Conservation (phyloP, 1,140 invertebrate genomes). For the Philotrypesis tridentata region DNA sequence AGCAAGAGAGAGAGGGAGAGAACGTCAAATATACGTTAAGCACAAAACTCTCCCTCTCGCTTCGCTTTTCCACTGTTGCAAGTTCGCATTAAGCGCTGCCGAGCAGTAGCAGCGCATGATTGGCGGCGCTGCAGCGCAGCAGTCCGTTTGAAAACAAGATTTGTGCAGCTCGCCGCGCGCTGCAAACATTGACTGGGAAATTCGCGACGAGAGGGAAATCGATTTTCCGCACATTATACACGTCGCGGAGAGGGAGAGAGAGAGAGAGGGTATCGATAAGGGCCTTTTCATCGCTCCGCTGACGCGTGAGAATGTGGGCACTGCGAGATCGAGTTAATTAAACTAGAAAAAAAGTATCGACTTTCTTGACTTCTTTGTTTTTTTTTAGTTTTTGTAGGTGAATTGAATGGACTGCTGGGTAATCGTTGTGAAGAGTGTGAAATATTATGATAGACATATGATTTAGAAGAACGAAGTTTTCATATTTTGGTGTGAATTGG, state of each 20-base stretch:
- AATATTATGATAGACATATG: too few species aligned
- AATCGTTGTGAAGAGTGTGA: too few species aligned
- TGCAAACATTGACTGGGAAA: conserved; percentile 18
- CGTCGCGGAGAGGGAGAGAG: too few species aligned
- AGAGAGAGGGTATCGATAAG: neutral
- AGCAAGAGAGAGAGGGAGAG: too few species aligned
- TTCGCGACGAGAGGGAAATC: neutral
- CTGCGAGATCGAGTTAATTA: conserved; percentile 8
- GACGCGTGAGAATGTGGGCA: neutral
- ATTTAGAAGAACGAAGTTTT: too few species aligned
- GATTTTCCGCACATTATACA: neutral
- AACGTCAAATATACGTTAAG: neutral
- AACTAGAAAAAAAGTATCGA: neutral
- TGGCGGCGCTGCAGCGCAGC: too few species aligned
- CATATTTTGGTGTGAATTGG: too few species aligned
- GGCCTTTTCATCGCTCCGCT: neutral
- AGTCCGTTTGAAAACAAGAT: conserved; percentile 24
- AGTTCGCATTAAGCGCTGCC: neutral
- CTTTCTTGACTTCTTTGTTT: too few species aligned
- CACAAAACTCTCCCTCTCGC: neutral
- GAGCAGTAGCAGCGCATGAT: neutral
- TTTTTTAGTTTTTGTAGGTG: too few species aligned
- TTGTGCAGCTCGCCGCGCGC: too few species aligned
- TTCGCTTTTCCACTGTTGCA: neutral
- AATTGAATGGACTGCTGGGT: too few species aligned